Evolutionary conservation across 2,888 invertebrate species (phyloP), one percentile per base, ranked within the genome.

Genomic region (Catocala fraxini): DNA sequence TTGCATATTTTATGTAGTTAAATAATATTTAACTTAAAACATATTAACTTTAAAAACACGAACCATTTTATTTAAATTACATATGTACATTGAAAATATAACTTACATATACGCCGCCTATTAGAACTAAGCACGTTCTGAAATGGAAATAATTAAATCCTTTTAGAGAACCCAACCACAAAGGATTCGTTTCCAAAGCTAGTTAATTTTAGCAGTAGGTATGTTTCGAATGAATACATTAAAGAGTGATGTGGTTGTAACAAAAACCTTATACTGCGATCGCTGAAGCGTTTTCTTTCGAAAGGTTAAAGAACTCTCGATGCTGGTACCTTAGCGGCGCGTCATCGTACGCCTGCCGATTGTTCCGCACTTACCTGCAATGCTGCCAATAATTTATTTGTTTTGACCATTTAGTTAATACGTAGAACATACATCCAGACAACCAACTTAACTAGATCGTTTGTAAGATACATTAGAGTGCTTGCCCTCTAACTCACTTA

Each of bases 221-320:
- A 25, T 25, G 25, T 25, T 25, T 25, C 25, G 25, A 25, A 25
- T 25, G 25, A 25, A 25, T 25, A 25, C 25, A 25, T 25, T 25
- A 39, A 39, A 39, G 35, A 39, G 35, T 39, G 6, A 39, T 39
- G 35, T 39, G 35, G 35, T 39, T 6, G 35, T 47, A 57, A 68
- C 47, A 61, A 60, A 61, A 63, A 70, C 53, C 51, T 71, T 62
- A 70, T 63, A 63, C 64, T 68, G 66, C 61, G 77, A 71, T 75
- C 80, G 82, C 68, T 82, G 77, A 77, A 80, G 77, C 85, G 77
- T 70, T 65, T 64, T 64, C 71, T 75, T 68, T 59, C 9, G 73
- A 65, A 75, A 83, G 86, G 85, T 87, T 79, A 83, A 82, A 79
- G 87, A 86, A 86, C 88, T 79, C 67, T 45, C 51, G 65, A 67